Conservation (phyloP, 1,140 invertebrate genomes). For the Drosophila orosa region DNA sequence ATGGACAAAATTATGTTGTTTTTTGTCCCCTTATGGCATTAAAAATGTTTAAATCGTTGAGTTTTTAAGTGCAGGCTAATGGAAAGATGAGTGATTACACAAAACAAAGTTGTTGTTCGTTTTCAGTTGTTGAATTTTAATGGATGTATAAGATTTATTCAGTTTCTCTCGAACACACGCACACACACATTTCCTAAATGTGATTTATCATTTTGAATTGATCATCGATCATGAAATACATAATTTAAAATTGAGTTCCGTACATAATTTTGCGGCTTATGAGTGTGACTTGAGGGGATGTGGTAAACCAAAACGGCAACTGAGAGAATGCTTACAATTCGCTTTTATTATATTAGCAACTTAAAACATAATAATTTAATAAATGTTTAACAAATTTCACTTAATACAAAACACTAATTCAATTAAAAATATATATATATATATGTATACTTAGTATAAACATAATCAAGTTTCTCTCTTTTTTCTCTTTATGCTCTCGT, state of each 20-base stretch:
- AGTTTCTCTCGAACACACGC: constrained; percentile 36
- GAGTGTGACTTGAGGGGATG: constrained; percentile 12
- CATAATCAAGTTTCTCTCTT: constrained; percentile 69
- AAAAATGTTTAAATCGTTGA: constrained; percentile 31
- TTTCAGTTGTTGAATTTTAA: constrained; percentile 51
- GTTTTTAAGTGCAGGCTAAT: neutral
- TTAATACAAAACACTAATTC: constrained; percentile 81
- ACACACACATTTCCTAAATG: constrained; percentile 44
- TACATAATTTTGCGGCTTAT: constrained; percentile 45
- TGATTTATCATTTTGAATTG: constrained; percentile 26
- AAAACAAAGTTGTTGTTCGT: constrained; percentile 51
- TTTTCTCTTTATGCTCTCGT: constrained; percentile 67
- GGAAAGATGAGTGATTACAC: neutral
- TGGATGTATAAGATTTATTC: constrained; percentile 61
- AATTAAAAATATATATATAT: constrained; percentile 78
- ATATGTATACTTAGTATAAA: constrained; percentile 80
- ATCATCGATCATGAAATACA: constrained; percentile 31
- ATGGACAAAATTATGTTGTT: constrained; percentile 53
- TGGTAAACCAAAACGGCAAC: constrained; percentile 39
- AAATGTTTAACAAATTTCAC: constrained; percentile 83
- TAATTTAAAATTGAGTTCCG: constrained; percentile 46
- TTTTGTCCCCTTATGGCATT: constrained; percentile 37
- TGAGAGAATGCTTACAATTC: constrained; percentile 70
- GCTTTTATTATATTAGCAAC: constrained; percentile 75
- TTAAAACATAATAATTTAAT: constrained; percentile 83